A percentile compares a stretch with the other conserved stretches of the same genome.
Evolutionary conservation across 2,888 invertebrate genomes (phyloP).

Genomic region (Micoletzkya japonica): DNA sequence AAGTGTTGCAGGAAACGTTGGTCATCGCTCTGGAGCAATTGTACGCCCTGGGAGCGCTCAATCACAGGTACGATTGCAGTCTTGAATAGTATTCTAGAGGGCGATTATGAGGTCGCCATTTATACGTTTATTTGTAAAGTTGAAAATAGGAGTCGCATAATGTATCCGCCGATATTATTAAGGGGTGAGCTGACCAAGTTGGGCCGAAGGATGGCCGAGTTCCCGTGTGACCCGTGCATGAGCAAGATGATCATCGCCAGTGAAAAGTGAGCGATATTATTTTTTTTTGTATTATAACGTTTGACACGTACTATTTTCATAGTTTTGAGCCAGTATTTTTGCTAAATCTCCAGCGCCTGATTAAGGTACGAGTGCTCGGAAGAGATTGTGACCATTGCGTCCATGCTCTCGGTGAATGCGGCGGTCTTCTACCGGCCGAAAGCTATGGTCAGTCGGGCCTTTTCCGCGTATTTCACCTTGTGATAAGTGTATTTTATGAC

Average conservation of each 20-base stretch:
- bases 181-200: conserved; percentile 90
- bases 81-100: conserved; percentile 59
- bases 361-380: conserved; percentile 90
- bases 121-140: neutral
- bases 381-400: conserved; percentile 90
- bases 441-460: conserved; percentile 81
- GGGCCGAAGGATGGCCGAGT: conserved; percentile 97
- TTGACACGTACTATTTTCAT: no score
- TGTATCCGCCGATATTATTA: neutral
- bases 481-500: no score
- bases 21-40: conserved; percentile 91
- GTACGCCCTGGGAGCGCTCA: conserved; percentile 93
- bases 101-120: no score
- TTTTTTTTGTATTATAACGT: neutral
- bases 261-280: conserved; percentile 72
- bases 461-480: no score
- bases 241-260: conserved; percentile 96
- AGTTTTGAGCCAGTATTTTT: no score
- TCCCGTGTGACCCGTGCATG: conserved; percentile 98
- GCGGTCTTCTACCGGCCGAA: conserved; percentile 97
- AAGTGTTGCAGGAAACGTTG: conserved; percentile 65
- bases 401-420: conserved; percentile 96
- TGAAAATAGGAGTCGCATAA: neutral
- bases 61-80: conserved; percentile 73
- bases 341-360: no score